Base-by-base conservation (phyloP, 2,113 vertebrate species). In the Notarius lentiginosus region DNA sequence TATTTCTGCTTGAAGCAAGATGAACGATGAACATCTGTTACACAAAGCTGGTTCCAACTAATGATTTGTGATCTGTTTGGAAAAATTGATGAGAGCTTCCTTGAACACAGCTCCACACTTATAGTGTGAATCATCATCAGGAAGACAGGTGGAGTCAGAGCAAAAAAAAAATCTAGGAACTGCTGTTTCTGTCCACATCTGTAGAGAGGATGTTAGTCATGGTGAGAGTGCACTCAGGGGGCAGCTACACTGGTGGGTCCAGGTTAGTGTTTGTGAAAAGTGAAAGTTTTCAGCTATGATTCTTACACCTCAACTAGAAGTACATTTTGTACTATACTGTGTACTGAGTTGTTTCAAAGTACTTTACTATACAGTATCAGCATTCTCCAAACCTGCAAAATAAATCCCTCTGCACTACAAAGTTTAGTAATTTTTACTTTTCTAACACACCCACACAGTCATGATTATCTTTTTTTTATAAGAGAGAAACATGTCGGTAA, bases 11-110 rank as follows among this genome's bases (percentile, higher is more conserved):
- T 76, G 49, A 7, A 53, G 49, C 22, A 51, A 53, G 22, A 53
- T 53, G 12, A 76, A 76, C 1, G 0, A 51, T 76, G 47, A 56
- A 63, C 27, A 58, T 65, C 47, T 77, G 73, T 77, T 77, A 53
- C 73, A 77, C 49, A 53, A 77, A 77, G 49, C 11, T 77, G 47
- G 47, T 77, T 77, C 73, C 73, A 77, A 53, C 49, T n/a, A 77
- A 77, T 24, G 15, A 24, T 56, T 58, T 30, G 20, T 27, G 68
- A 76, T 79, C 24, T 51, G 66, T 61, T 53, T 22, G 10, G 55
- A 51, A 27, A 60, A 63, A 66, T 53, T n/a, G 17, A 68, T 66
- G 47, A 83, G 27, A 0, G 24, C n/a, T 68, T 68, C 82, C 61
- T 70, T 53, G 11, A 68, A 60, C 82, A 68, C 82, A 83, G 80